Conservation (phyloP, 2,888 invertebrate genomes). For the Branchellion lobata region DNA sequence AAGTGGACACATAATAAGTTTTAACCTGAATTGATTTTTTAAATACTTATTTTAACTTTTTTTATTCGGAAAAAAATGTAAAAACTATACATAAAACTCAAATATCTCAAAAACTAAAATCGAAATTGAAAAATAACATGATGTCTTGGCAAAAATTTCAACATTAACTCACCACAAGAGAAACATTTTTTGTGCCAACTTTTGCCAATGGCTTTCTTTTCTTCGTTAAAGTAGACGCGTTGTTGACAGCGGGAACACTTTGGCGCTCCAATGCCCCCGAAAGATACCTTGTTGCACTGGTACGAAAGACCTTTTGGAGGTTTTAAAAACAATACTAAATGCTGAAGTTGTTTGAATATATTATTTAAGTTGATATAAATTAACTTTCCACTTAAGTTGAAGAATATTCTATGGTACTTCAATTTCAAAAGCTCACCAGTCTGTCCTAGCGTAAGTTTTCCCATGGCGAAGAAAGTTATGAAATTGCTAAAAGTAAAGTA, state of each 20-base stretch:
- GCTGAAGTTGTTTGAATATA: background rate
- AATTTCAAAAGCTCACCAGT: constrained; percentile 18
- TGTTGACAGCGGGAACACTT: constrained; percentile 79
- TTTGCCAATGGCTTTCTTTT: constrained; percentile 62
- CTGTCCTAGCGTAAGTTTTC: constrained; percentile 38
- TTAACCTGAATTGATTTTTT: no score
- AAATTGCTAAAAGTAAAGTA: background rate
- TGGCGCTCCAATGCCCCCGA: constrained; percentile 50
- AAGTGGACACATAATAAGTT: background rate
- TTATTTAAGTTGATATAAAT: no score
- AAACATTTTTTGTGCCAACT: constrained; percentile 63
- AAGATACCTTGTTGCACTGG: constrained; percentile 49
- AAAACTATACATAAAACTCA: background rate
- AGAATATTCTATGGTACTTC: background rate
- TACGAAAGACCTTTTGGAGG: constrained; percentile 49
- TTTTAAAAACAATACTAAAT: background rate
- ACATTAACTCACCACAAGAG: constrained; percentile 59
- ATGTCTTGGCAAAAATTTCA: no score
- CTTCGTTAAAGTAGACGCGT: constrained; percentile 63
- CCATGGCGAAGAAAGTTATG: constrained; percentile 10
- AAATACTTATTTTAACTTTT: no score
- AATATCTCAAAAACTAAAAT: background rate
- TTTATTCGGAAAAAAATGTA: no score
- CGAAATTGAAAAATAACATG: no score
- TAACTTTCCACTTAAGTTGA: background rate